phyloP scores from a whole-genome alignment of 2,888 invertebrate genomes.

The Stenodema calcarata region DNA sequence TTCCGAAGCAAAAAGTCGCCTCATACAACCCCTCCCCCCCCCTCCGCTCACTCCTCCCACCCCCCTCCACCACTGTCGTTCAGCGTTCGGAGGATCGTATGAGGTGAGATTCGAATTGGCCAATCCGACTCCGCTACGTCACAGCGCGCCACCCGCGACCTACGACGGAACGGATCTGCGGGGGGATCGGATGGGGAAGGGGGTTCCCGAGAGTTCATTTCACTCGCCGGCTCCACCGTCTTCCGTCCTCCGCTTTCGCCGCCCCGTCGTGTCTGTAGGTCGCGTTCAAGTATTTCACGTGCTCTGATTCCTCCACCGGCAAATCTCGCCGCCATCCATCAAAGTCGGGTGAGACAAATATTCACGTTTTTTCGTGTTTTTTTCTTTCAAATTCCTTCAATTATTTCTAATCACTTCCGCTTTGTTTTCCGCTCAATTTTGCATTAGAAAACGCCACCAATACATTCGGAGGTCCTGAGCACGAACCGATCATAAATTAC shows the following conservation, averaged over 20 bases:
- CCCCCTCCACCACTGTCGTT: too few species aligned
- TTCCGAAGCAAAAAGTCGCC: background rate
- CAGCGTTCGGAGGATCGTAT: background rate
- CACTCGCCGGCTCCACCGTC: background rate
- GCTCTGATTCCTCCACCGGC: background rate
- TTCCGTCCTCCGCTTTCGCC: background rate
- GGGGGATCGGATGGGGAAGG: background rate
- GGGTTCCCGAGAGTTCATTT: background rate
- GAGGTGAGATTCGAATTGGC: slow-evolving; percentile 38
- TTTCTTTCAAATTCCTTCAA: too few species aligned
- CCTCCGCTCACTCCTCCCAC: background rate
- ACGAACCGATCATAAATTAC: too few species aligned
- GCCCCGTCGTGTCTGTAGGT: background rate
- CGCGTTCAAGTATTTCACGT: background rate
- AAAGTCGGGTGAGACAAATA: background rate
- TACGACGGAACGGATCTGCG: background rate
- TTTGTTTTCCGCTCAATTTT: too few species aligned
- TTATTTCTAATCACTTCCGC: too few species aligned
- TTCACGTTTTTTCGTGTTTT: too few species aligned
- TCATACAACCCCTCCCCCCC: background rate
- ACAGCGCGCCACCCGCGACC: background rate
- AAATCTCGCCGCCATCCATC: background rate
- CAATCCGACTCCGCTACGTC: slow-evolving; percentile 26
- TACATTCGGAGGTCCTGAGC: too few species aligned
- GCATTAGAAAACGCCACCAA: too few species aligned